phyloP scores from a whole-genome alignment of 2,797 vertebrate genomes.

The Emys orbicularis region DNA sequence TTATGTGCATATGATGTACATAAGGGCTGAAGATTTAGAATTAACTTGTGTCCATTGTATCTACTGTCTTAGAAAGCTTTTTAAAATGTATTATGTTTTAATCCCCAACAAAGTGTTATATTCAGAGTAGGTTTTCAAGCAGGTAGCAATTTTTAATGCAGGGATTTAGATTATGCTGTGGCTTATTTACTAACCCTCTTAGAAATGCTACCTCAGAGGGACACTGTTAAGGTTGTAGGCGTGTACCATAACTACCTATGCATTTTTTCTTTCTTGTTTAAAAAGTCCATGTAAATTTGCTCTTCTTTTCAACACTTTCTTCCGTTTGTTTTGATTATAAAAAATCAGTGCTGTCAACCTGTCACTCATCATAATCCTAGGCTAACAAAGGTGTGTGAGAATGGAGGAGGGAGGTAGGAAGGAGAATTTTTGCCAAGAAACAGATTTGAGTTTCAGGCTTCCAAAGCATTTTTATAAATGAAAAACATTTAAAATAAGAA shows the following conservation, averaged over 20 bases:
- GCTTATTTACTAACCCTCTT: constrained; percentile 77
- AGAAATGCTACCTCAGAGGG: constrained; percentile 82
- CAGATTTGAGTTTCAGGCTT: constrained; percentile 80
- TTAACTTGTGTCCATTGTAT: constrained; percentile 77
- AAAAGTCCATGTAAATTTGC: constrained; percentile 72
- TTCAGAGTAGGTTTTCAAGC: constrained; percentile 72
- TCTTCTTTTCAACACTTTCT: constrained; percentile 60
- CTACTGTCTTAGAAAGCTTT: constrained; percentile 77
- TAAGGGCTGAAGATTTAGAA: constrained; percentile 76
- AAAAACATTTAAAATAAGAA: constrained; percentile 82
- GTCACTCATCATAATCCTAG: constrained; percentile 67
- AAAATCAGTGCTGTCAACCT: constrained; percentile 70
- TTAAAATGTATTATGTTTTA: constrained; percentile 74
- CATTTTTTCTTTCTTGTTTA: constrained; percentile 59
- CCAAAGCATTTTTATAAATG: constrained; percentile 85
- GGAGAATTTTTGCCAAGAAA: constrained; percentile 68
- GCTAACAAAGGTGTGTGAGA: constrained; percentile 74
- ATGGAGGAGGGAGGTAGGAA: constrained; percentile 71
- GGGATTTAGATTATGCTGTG: constrained; percentile 72
- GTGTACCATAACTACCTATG: constrained; percentile 76
- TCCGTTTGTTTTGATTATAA: constrained; percentile 52
- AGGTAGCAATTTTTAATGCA: constrained; percentile 61
- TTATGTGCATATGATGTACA: constrained; percentile 76
- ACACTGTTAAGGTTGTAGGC: constrained; percentile 74
- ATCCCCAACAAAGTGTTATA: constrained; percentile 73